Conservation (phyloP, 2,888 invertebrate genomes). For the Amphimallon solstitiale region DNA sequence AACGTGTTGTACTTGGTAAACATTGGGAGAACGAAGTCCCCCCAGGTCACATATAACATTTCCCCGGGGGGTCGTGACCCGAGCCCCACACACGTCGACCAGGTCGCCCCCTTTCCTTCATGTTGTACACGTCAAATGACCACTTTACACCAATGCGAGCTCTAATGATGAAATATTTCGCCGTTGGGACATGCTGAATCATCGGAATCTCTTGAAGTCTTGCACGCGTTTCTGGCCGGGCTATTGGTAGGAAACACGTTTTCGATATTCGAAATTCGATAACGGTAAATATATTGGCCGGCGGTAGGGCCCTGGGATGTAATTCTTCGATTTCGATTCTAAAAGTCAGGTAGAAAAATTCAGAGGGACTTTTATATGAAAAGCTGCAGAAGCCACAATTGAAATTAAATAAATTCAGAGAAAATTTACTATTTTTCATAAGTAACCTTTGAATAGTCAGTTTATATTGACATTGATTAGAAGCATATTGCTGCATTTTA, state of each 20-base stretch:
- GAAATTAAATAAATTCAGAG: too few species aligned
- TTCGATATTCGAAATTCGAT: constrained; percentile 6
- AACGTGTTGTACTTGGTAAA: constrained; percentile 50
- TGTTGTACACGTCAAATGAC: constrained; percentile 66
- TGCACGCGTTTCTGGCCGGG: constrained; percentile 7
- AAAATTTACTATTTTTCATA: too few species aligned
- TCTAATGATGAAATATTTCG: constrained; percentile 67
- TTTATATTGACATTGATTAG: too few species aligned
- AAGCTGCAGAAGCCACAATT: too few species aligned
- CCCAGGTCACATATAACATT: constrained; percentile 57
- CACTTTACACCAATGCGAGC: constrained; percentile 65
- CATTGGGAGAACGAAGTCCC: constrained; percentile 49
- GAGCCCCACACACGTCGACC: constrained; percentile 37
- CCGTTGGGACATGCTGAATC: constrained; percentile 65
- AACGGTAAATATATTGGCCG: constrained; percentile 6
- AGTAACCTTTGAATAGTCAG: too few species aligned
- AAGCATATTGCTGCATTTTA: too few species aligned
- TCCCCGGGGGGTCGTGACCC: constrained; percentile 55
- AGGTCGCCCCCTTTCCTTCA: constrained; percentile 38
- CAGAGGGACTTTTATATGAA: too few species aligned
- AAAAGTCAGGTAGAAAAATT: not conserved
- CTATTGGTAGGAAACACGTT: constrained; percentile 1
- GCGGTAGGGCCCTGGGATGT: not conserved
- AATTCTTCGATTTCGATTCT: constrained; percentile 16
- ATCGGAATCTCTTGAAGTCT: constrained; percentile 56